phyloP scores from a whole-genome alignment of 1,140 invertebrate species.

The Drosophila pachea region DNA sequence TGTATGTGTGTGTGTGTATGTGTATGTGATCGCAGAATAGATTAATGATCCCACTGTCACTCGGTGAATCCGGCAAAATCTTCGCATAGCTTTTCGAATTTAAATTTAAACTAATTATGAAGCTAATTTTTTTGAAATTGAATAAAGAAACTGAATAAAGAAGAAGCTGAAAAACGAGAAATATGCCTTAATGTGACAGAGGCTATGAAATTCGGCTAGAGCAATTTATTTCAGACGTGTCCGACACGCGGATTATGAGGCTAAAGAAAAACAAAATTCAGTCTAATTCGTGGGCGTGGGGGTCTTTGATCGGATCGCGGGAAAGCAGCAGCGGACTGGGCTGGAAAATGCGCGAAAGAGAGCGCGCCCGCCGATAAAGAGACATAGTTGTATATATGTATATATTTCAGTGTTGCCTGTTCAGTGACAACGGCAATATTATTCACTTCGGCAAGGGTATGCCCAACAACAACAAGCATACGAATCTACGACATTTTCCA shows the following conservation, averaged over 20 bases:
- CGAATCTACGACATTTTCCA: constrained; percentile 56
- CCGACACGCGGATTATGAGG: constrained; percentile 57
- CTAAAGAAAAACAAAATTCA: constrained; percentile 23
- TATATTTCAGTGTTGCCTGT: background rate
- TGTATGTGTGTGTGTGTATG: constrained; percentile 5
- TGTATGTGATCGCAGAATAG: constrained; percentile 22
- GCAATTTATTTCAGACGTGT: constrained; percentile 51
- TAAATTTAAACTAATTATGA: constrained; percentile 69
- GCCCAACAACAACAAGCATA: constrained; percentile 5
- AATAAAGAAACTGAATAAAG: constrained; percentile 42
- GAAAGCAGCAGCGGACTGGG: too few species aligned
- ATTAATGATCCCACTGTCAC: constrained; percentile 60
- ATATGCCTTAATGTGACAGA: constrained; percentile 56
- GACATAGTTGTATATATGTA: too few species aligned
- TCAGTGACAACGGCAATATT: background rate
- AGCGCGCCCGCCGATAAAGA: background rate
- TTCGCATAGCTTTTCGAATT: constrained; percentile 49
- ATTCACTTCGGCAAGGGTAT: constrained; percentile 1
- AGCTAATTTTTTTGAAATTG: constrained; percentile 53
- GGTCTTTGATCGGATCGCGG: constrained; percentile 17
- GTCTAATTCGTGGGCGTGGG: constrained; percentile 46
- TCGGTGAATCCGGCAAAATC: constrained; percentile 39
- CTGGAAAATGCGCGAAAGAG: constrained; percentile 32
- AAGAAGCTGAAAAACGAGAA: constrained; percentile 45
- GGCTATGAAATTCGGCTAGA: constrained; percentile 42